Conservation (phyloP, 2,888 invertebrate genomes). For the Theristus sp. region DNA sequence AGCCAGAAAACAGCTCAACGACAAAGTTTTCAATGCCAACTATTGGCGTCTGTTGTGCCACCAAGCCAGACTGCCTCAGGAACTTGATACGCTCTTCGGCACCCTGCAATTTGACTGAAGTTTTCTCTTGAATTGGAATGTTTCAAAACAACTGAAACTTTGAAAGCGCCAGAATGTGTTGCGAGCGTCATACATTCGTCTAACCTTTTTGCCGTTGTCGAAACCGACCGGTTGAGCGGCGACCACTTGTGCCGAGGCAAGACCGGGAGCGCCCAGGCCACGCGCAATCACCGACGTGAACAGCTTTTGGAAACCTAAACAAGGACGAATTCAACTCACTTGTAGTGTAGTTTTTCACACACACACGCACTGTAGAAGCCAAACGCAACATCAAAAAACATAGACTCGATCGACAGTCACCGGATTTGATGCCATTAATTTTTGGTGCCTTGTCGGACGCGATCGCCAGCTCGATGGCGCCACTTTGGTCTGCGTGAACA, state of each 20-base stretch:
- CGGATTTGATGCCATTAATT: slow-evolving; percentile 54
- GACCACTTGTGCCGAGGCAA: slow-evolving; percentile 41
- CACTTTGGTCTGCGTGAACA: slow-evolving; percentile 50
- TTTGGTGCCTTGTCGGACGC: slow-evolving; percentile 58
- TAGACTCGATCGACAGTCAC: no score
- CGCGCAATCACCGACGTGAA: slow-evolving; percentile 2
- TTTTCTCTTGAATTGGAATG: not conserved
- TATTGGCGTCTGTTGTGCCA: slow-evolving; percentile 47
- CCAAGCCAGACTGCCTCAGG: slow-evolving; percentile 40
- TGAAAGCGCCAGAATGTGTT: not conserved
- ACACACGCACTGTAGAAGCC: no score
- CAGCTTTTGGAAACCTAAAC: slow-evolving; percentile 1
- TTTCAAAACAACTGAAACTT: not conserved
- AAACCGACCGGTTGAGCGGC: slow-evolving; percentile 60
- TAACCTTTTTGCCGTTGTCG: slow-evolving; percentile 46
- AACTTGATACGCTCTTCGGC: slow-evolving; percentile 52
- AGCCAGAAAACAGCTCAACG: slow-evolving; percentile 42
- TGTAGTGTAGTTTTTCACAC: not conserved
- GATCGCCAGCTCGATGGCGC: slow-evolving; percentile 52
- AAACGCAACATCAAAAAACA: no score
- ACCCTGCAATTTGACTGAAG: slow-evolving; percentile 24
- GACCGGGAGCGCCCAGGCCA: slow-evolving; percentile 36
- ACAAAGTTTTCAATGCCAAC: slow-evolving; percentile 57
- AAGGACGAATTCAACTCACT: no score
- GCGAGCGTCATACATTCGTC: not conserved